A percentile compares a stretch with the other conserved stretches of the same genome.
These are phyloP conservation scores for Harmothoe impar DNA, from an alignment of 2,888 invertebrate species.

Conservation along the genomic window DNA sequence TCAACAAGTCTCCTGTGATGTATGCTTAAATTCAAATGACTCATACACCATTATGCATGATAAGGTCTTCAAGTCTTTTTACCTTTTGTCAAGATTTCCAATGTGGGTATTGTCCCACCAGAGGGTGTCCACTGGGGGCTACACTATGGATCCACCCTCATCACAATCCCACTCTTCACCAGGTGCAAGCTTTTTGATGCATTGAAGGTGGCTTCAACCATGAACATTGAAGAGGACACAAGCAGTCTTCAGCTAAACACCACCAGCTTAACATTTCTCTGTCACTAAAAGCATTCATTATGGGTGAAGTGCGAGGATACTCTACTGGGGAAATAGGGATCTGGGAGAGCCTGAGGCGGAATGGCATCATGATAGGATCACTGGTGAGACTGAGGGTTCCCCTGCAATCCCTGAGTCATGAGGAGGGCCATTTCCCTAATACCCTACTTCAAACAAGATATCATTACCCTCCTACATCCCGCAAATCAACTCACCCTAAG, in stretches of 20 bases:
- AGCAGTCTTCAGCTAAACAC: not conserved
- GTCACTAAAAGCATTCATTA: conserved; percentile 34
- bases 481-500: conserved; percentile 6
- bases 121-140: not conserved
- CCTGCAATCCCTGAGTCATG: not conserved
- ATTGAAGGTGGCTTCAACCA: not conserved
- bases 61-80: not conserved
- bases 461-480: not conserved
- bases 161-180: not conserved
- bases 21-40: not conserved
- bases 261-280: not conserved
- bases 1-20: not conserved
- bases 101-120: not conserved
- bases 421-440: not conserved
- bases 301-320: not conserved
- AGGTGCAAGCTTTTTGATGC: conserved; percentile 51
- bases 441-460: conserved; percentile 21
- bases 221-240: conserved; percentile 50
- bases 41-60: not conserved
- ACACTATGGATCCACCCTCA: conserved; percentile 40
- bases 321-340: not conserved
- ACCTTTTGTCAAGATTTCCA: not conserved
- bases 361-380: conserved; percentile 41
- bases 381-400: not conserved
- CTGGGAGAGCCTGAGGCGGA: not conserved